Conservation (phyloP, 1,140 invertebrate species). For the Gonatopus flavifemur region DNA sequence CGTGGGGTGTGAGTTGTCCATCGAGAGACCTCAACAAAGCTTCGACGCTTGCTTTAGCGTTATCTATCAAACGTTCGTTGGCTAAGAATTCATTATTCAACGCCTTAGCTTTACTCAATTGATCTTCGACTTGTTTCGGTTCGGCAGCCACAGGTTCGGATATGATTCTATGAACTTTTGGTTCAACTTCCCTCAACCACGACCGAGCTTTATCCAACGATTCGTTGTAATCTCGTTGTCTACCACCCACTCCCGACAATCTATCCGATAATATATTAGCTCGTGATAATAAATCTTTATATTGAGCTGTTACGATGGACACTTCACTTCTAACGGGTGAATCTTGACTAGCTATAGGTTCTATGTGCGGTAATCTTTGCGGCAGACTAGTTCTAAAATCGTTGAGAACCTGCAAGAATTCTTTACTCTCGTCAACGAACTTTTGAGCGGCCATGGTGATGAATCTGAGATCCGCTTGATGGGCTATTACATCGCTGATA, state of each 20-base stretch:
- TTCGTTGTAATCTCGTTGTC: constrained; percentile 80
- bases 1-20: constrained; percentile 76
- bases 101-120: constrained; percentile 80
- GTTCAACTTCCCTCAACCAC: constrained; percentile 84
- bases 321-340: constrained; percentile 73
- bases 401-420: constrained; percentile 80
- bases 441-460: constrained; percentile 94
- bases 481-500: constrained; percentile 90
- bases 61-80: constrained; percentile 82
- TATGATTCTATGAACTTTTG: constrained; percentile 72
- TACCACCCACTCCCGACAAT: constrained; percentile 73
- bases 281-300: constrained; percentile 74
- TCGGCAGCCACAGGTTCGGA: constrained; percentile 84
- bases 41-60: constrained; percentile 70
- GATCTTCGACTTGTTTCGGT: constrained; percentile 83
- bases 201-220: constrained; percentile 77
- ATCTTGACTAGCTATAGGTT: constrained; percentile 68
- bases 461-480: constrained; percentile 91
- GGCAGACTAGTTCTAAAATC: constrained; percentile 82
- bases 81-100: constrained; percentile 85
- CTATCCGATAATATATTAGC: constrained; percentile 82
- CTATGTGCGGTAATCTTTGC: constrained; percentile 75
- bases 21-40: constrained; percentile 75
- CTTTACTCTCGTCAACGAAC: constrained; percentile 91
- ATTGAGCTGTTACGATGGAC: constrained; percentile 69